Evolutionary conservation across 2,797 vertebrate species (phyloP).

Genomic region (Tokudaia tokunoshimensis): DNA sequence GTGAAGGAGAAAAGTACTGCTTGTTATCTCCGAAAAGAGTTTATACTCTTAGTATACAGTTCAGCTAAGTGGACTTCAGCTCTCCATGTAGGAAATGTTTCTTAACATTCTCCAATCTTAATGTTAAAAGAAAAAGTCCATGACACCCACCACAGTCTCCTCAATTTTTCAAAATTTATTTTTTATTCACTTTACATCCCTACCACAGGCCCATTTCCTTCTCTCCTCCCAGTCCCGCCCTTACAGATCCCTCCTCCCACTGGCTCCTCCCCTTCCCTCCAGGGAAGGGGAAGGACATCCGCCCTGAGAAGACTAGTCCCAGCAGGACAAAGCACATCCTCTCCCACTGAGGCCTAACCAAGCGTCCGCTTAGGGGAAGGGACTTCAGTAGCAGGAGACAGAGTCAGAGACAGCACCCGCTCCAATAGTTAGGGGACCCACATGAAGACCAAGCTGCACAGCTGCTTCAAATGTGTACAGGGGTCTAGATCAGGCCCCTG

Average conservation of each 20-base stretch:
- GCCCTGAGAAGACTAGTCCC: background rate
- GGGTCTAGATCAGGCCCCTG: background rate
- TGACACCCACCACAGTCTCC: slow-evolving; percentile 52
- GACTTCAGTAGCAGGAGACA: background rate
- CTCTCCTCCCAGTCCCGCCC: background rate
- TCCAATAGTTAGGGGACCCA: background rate
- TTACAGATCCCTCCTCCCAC: background rate
- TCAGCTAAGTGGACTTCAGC: slow-evolving; percentile 40
- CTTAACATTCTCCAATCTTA: background rate
- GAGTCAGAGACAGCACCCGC: background rate
- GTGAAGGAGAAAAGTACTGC: slow-evolving; percentile 20
- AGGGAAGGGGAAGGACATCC: background rate
- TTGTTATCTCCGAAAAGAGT: slow-evolving; percentile 32
- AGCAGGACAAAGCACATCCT: background rate
- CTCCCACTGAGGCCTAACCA: background rate
- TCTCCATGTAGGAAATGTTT: background rate
- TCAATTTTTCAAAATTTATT: background rate
- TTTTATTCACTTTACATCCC: background rate
- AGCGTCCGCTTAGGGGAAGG: background rate
- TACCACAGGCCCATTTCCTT: background rate
- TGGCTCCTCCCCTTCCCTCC: background rate
- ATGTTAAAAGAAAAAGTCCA: background rate
- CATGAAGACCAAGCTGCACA: background rate
- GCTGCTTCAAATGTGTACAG: background rate
- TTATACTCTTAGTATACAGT: background rate